A percentile compares a stretch with the other conserved stretches of the same genome.
Conservation (phyloP, 2,888 invertebrate genomes). For the Nomada ferruginata region DNA sequence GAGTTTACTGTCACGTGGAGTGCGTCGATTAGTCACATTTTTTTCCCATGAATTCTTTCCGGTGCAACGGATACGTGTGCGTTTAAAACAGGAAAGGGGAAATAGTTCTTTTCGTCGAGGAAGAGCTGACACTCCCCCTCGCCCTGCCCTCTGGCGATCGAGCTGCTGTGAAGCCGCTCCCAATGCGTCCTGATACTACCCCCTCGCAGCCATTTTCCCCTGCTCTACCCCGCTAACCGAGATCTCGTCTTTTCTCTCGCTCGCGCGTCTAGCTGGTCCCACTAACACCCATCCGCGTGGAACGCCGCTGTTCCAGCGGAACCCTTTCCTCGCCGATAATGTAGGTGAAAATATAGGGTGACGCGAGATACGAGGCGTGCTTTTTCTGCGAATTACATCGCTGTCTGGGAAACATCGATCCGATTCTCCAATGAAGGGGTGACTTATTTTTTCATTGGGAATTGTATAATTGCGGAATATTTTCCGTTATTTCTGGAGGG, state of each 20-base stretch:
- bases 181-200: constrained; percentile 9
- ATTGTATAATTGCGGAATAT: background rate
- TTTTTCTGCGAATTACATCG: constrained; percentile 21
- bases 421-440: background rate
- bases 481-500: no score
- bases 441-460: background rate
- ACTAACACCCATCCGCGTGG: constrained; percentile 67
- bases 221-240: constrained; percentile 51
- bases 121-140: constrained; percentile 13
- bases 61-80: background rate
- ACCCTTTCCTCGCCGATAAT: constrained; percentile 62
- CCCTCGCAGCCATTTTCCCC: background rate
- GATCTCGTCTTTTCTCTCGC: constrained; percentile 43
- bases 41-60: background rate
- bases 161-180: constrained; percentile 23
- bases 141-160: background rate
- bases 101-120: constrained; percentile 20
- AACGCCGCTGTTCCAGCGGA: constrained; percentile 53
- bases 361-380: constrained; percentile 49
- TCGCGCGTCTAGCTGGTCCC: constrained; percentile 51
- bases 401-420: constrained; percentile 19
- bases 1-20: constrained; percentile 14
- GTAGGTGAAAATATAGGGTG: constrained; percentile 67
- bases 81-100: background rate
- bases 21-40: constrained; percentile 22